Evolutionary conservation across 2,888 invertebrate species (phyloP), one percentile per base, ranked within the genome.

Genomic region (Neoascia interrupta): DNA sequence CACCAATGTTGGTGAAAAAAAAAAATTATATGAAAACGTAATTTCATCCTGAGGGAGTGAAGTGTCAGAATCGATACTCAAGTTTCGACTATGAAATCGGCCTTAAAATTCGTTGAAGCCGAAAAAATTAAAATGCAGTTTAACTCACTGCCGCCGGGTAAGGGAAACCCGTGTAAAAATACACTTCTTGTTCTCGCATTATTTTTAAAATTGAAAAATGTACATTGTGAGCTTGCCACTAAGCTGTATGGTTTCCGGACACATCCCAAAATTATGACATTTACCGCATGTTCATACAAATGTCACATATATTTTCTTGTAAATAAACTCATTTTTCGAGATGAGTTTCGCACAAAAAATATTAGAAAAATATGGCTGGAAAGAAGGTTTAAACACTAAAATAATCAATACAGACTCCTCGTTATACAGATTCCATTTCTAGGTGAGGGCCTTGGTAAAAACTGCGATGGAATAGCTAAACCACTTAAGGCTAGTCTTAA

Each of bases 401-500:
- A 43, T 8, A n/a, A 10, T 11, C 31, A 0, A 5, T 23, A 15
- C 5, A 3, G 31, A 1, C 6, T 39, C 18, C 4, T 26, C 5
- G 5, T 10, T 16, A 13, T 13, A 19, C 3, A 13, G 8, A 13
- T 41, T 19, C 10, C 8, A 31, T 31, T 31, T 26, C 4, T n/a
- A 83, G 83, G 89, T 1, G 86, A 87, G 15, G 97, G 97, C 0
- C 90, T 97, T 1, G 97, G 97, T 5, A 95, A 93, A 85, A 89
- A 93, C 82, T 94, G 94, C 85, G 91, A 92, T 86, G 97, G 97
- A 4, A 96, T 96, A 64, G 90, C 91, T 0, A 90, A 93, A 80
- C 92, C 97, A 0, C 84, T 97, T 0, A 95, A 94, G 86, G 94
- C 96, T 0, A 94, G 92, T 85, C 85, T 95, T 5, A 97, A 97